Evolutionary conservation across 2,113 vertebrate species (phyloP), one percentile per base, ranked within the genome.

Genomic region (Telmatochromis sp.): DNA sequence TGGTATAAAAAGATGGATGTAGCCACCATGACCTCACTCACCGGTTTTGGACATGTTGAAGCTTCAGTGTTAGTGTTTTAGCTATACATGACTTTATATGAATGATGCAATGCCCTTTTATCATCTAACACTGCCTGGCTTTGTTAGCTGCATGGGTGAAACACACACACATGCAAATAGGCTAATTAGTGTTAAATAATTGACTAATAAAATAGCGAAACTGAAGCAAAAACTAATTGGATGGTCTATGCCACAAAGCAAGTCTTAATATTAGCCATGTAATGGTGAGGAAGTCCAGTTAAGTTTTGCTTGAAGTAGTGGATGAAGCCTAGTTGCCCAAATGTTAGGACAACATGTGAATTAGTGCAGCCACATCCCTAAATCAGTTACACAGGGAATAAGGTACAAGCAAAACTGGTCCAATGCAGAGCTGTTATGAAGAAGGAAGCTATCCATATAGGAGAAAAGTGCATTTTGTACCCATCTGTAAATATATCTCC

Each of bases 91-190:
- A 28, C 14, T 47, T 50, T 50, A 50, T 19, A 50, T n/a, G 42
- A 28, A 78, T 31, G 26, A 50, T 0, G 26, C 14, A 78, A 0
- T n/a, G 26, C 4, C 17, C 0, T 4, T 78, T 78, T 13, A 78
- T 78, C 42, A 19, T 50, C 23, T 31, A 3, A 75, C 4, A 0
- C 42, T 78, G 26, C 6, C 9, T 7, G 10, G 71, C 42, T 75
- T 50, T 1, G 2, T 50, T 12, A 50, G 17, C 42, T 50, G 15
- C 26, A 50, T 31, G 2, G 1, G 15, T 12, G 0, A 31, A n/a
- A 33, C 10, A 13, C 73, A 33, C 15, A 31, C 1, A 31, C 71
- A 28, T 5, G 14, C 21, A 47, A 26, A 75, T 75, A 15, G 6
- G 14, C 45, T n/a, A 31, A 31, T 75, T 75, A 50, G 13, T 42